These are phyloP conservation scores for Anniella stebbinsi DNA, from an alignment of 2,797 vertebrate genomes.

Conservation along the genomic window DNA sequence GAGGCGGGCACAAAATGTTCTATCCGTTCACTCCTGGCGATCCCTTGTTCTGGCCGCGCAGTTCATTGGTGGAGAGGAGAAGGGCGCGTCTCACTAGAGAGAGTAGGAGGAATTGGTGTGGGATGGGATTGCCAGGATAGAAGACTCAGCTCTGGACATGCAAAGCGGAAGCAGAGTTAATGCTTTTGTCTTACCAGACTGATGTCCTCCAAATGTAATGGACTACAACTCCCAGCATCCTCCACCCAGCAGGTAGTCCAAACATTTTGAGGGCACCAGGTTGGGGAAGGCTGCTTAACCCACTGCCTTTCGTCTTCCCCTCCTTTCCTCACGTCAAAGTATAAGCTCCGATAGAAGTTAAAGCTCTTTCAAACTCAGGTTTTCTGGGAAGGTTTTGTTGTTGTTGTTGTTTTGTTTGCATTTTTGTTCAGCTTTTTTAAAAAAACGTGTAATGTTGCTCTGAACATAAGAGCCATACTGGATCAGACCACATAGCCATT, in stretches of 20 bases:
- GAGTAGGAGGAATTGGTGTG: background rate
- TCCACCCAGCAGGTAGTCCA: no score
- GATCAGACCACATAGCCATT: no score
- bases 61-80: background rate
- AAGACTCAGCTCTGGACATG: background rate
- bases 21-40: background rate
- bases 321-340: background rate
- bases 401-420: background rate
- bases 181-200: no score
- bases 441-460: background rate
- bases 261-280: no score
- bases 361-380: no score
- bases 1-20: background rate
- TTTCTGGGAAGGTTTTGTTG: background rate
- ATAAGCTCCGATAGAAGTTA: background rate
- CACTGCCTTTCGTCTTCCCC: background rate
- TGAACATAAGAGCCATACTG: background rate
- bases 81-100: background rate
- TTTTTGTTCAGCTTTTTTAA: background rate
- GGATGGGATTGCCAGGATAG: background rate
- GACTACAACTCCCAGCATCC: no score
- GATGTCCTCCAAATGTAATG: no score
- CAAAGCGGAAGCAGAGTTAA: background rate
- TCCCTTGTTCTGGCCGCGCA: accelerated
- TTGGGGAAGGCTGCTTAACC: background rate